Evolutionary conservation across 2,888 invertebrate genomes (phyloP).

Genomic region (Ochropleura plecta): DNA sequence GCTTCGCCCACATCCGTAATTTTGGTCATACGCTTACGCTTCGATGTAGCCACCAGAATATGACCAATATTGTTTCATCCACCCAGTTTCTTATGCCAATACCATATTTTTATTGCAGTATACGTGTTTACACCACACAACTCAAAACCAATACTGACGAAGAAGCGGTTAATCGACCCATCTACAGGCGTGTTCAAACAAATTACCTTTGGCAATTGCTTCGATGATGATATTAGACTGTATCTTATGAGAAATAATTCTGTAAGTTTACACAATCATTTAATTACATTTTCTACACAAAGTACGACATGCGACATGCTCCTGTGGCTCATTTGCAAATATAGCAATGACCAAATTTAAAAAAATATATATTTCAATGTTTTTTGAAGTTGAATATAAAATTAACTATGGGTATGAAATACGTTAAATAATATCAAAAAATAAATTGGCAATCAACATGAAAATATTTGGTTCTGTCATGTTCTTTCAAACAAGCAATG

Average conservation of each 20-base stretch:
- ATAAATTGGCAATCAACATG: no score
- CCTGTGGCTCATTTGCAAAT: no score
- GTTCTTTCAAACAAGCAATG: no score
- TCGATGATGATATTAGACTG: conserved; percentile 76
- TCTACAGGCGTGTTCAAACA: conserved; percentile 82
- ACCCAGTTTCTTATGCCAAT: background rate
- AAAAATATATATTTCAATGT: no score
- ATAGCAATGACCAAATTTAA: no score
- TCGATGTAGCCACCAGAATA: background rate
- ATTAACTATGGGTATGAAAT: no score
- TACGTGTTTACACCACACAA: conserved; percentile 85
- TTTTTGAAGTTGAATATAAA: no score
- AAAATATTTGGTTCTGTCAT: no score
- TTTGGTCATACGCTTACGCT: no score
- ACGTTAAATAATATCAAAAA: no score
- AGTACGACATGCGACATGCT: no score
- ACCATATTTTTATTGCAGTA: conserved; percentile 78
- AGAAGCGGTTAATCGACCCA: conserved; percentile 78
- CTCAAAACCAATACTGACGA: conserved; percentile 79
- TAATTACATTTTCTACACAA: background rate
- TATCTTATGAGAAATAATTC: conserved; percentile 87
- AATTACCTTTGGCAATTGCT: conserved; percentile 80
- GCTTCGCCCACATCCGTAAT: no score
- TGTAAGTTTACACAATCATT: conserved; percentile 72
- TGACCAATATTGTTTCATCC: background rate